Percentiles rank a stretch among this genome's conserved stretches.
Conservation (phyloP, 2,888 invertebrate species). For the Athalia cordata region DNA sequence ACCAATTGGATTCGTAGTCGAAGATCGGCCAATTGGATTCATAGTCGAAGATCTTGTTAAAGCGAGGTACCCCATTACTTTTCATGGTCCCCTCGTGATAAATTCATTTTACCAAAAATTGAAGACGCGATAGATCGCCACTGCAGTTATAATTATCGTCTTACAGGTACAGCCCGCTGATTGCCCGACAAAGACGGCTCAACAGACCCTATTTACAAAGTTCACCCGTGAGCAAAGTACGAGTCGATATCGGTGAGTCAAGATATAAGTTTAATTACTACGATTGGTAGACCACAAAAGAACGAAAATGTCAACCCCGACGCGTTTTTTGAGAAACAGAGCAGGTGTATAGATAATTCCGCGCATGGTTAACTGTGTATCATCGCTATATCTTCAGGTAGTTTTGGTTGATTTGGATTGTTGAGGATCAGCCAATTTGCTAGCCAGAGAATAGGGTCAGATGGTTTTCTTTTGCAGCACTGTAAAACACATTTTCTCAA, state of each 20-base stretch:
- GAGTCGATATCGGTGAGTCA: slow-evolving; percentile 24
- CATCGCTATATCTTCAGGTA: slow-evolving; percentile 49
- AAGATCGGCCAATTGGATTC: slow-evolving; percentile 51
- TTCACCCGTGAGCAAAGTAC: not conserved
- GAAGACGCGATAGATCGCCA: not conserved
- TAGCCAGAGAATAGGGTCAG: slow-evolving; percentile 86
- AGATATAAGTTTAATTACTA: not conserved
- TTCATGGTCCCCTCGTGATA: not conserved
- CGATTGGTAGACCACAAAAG: not conserved
- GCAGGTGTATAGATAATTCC: not conserved
- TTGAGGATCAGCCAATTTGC: slow-evolving; percentile 85
- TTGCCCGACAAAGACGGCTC: slow-evolving; percentile 50
- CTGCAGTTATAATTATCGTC: not conserved
- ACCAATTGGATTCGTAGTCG: too few species aligned
- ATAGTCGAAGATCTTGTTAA: slow-evolving; percentile 62
- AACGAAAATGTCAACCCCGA: not conserved
- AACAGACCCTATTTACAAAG: slow-evolving; percentile 52
- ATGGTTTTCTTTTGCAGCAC: slow-evolving; percentile 82
- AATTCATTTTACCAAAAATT: not conserved
- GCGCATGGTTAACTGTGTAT: slow-evolving; percentile 17
- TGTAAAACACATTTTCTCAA: slow-evolving; percentile 63
- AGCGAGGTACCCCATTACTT: slow-evolving; percentile 59
- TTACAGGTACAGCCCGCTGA: slow-evolving; percentile 58
- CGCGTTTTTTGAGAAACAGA: not conserved
- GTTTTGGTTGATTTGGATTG: slow-evolving; percentile 84